These are phyloP conservation scores for Aricia artaxerxes DNA, from an alignment of 2,888 invertebrate species.

Conservation along the genomic window DNA sequence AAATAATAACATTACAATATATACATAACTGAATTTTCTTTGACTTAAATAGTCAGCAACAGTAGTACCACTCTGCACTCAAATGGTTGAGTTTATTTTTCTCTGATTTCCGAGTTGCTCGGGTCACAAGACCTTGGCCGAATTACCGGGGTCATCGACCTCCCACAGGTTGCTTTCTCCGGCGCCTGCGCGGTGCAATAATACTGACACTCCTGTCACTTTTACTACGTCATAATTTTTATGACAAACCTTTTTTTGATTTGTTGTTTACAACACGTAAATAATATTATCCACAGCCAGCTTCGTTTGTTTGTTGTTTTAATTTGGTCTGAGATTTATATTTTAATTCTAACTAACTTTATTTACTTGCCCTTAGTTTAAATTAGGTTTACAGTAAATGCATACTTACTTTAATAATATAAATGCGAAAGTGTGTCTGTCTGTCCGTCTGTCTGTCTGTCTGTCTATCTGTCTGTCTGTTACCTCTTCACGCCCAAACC, in stretches of 20 bases:
- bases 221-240: constrained; percentile 17
- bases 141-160: constrained; percentile 66
- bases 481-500: no score
- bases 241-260: not conserved
- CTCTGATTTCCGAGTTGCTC: constrained; percentile 18
- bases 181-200: constrained; percentile 59
- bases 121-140: constrained; percentile 66
- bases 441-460: no score
- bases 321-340: not conserved
- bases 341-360: no score
- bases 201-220: constrained; percentile 38
- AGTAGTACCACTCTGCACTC: not conserved
- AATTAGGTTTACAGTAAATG: no score
- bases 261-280: not conserved
- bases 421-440: no score
- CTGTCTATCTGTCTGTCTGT: no score
- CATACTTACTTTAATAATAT: no score
- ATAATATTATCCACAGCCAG: not conserved
- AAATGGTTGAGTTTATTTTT: not conserved
- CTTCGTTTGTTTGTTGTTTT: not conserved
- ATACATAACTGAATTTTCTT: not conserved
- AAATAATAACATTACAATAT: no score
- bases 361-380: no score
- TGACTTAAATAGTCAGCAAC: not conserved
- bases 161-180: constrained; percentile 68